Conservation (phyloP, 2,797 vertebrate species). For the Rallus crepitans region DNA sequence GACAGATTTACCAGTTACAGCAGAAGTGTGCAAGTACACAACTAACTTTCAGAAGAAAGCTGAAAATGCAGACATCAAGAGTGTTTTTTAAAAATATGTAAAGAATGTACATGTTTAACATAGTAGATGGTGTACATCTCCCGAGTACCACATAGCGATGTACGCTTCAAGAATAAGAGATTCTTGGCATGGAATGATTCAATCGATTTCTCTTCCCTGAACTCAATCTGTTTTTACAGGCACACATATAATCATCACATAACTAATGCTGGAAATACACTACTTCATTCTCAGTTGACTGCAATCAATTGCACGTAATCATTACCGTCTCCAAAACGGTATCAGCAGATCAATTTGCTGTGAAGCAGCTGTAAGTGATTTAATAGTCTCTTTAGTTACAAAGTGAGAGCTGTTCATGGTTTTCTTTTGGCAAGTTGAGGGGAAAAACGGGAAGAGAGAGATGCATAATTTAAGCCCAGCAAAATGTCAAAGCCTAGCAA, state of each 20-base stretch:
- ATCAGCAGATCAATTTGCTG: conserved; percentile 15
- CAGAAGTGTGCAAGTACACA: neutral
- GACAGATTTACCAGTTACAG: neutral
- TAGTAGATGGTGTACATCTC: neutral
- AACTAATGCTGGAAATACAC: conserved; percentile 1
- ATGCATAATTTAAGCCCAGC: neutral
- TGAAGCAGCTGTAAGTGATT: conserved; percentile 21
- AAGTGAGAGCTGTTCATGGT: neutral
- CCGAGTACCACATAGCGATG: neutral
- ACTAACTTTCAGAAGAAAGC: neutral
- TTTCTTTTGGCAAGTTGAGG: neutral
- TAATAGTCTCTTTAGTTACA: neutral
- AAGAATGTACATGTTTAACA: neutral
- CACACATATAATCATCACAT: neutral
- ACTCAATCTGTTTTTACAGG: neutral
- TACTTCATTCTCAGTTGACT: neutral
- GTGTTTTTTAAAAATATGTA: neutral
- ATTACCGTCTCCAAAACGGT: neutral
- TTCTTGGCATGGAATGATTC: neutral
- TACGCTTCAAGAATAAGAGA: neutral
- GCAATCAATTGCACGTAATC: neutral
- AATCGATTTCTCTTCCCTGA: neutral
- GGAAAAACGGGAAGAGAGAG: neutral
- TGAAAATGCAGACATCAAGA: neutral
- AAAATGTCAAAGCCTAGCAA: neutral